These are phyloP conservation scores for Leuctra nigra DNA, from an alignment of 2,888 invertebrate genomes.

Conservation along the genomic window DNA sequence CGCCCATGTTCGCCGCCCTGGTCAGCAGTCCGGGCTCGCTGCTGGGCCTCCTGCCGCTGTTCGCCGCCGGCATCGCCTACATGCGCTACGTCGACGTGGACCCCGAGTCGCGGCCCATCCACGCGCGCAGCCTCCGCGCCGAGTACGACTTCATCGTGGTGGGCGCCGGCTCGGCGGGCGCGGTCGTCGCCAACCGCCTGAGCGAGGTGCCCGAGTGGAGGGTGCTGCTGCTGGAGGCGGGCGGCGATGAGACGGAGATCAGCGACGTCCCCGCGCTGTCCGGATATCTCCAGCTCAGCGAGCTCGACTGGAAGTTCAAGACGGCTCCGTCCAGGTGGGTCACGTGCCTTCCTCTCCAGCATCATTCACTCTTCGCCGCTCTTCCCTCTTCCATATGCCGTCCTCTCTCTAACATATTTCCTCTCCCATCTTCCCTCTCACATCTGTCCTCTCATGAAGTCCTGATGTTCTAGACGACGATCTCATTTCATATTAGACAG, in stretches of 20 bases:
- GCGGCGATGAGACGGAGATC: slow-evolving; percentile 82
- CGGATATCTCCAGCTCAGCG: slow-evolving; percentile 76
- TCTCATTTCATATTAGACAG: too few relatives aligned
- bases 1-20: slow-evolving; percentile 41
- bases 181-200: slow-evolving; percentile 77
- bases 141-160: slow-evolving; percentile 83
- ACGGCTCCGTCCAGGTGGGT: slow-evolving; percentile 73
- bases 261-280: slow-evolving; percentile 81
- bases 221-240: slow-evolving; percentile 77
- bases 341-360: too few relatives aligned
- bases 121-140: slow-evolving; percentile 53
- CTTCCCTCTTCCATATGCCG: too few relatives aligned
- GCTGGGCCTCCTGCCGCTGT: slow-evolving; percentile 67
- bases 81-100: slow-evolving; percentile 63
- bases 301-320: slow-evolving; percentile 89
- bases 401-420: too few relatives aligned
- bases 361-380: too few relatives aligned
- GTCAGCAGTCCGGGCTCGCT: slow-evolving; percentile 50
- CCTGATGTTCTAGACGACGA: too few relatives aligned
- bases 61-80: slow-evolving; percentile 58
- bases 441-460: too few relatives aligned
- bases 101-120: slow-evolving; percentile 71
- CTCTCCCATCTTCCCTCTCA: too few relatives aligned
- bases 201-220: slow-evolving; percentile 78
- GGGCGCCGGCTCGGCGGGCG: slow-evolving; percentile 85